Conservation (phyloP, 2,888 invertebrate genomes). For the Podotricha telesiphe region DNA sequence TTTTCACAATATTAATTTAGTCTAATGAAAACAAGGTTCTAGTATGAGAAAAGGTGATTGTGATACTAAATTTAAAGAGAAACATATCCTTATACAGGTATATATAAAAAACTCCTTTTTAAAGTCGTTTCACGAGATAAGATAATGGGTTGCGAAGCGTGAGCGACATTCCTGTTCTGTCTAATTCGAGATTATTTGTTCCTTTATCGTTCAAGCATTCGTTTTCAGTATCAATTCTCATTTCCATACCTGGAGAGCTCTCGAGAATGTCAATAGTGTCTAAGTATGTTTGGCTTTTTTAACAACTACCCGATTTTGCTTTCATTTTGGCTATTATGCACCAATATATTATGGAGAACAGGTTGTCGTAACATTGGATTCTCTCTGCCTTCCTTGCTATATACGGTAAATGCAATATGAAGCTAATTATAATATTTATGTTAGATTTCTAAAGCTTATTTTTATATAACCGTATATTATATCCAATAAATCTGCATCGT, state of each 20-base stretch:
- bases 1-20: too few species aligned
- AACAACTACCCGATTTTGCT: neutral
- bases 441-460: too few species aligned
- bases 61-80: too few species aligned
- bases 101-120: neutral
- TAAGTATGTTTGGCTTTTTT: neutral
- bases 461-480: too few species aligned
- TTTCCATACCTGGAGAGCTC: constrained; percentile 36
- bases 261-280: constrained; percentile 21
- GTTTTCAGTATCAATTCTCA: constrained; percentile 22
- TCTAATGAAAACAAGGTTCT: too few species aligned
- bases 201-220: constrained; percentile 28
- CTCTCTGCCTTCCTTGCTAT: too few species aligned
- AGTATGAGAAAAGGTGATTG: too few species aligned
- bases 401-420: too few species aligned
- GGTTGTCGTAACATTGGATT: too few species aligned
- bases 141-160: constrained; percentile 23
- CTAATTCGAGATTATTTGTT: constrained; percentile 32
- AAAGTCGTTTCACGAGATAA: constrained; percentile 16
- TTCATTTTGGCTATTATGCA: neutral
- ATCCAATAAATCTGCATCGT: too few species aligned
- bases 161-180: constrained; percentile 25
- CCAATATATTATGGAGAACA: neutral
- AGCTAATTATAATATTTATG: too few species aligned
- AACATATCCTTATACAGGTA: neutral